Evolutionary conservation across 2,797 vertebrate species (phyloP).

Genomic region (Sebastes itinus): DNA sequence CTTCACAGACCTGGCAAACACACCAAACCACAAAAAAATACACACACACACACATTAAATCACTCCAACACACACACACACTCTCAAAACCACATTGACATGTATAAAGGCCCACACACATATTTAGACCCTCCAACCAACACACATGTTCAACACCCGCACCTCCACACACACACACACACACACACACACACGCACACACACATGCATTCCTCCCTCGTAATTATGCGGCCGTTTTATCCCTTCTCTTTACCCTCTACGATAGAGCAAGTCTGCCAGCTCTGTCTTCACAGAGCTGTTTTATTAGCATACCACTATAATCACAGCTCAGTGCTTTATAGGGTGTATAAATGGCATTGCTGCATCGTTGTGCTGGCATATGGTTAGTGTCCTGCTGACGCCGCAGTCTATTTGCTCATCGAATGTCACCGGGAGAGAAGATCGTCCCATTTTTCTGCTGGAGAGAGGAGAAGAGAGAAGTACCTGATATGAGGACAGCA

Average conservation of each 20-base stretch:
- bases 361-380: slow-evolving; percentile 59
- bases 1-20: slow-evolving; percentile 53
- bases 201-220: slow-evolving; percentile 26
- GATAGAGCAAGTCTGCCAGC: slow-evolving; percentile 44
- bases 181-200: not conserved
- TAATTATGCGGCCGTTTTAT: slow-evolving; percentile 59
- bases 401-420: slow-evolving; percentile 40
- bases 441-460: slow-evolving; percentile 8
- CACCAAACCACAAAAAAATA: slow-evolving; percentile 40
- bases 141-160: slow-evolving; percentile 51
- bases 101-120: slow-evolving; percentile 47
- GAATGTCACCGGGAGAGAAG: slow-evolving; percentile 40
- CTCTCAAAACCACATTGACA: slow-evolving; percentile 51
- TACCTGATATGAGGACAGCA: slow-evolving; percentile 5
- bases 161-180: not conserved
- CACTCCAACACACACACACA: not conserved
- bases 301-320: slow-evolving; percentile 70
- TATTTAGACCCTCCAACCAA: slow-evolving; percentile 8
- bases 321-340: slow-evolving; percentile 70
- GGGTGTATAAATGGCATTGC: slow-evolving; percentile 61
- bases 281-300: slow-evolving; percentile 56
- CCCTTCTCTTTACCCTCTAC: slow-evolving; percentile 46
- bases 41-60: not conserved
- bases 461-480: not conserved
- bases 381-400: slow-evolving; percentile 62